Percentiles rank a stretch among this genome's conserved stretches.
Conservation (phyloP, 1,140 invertebrate genomes). For the Berghia stephanieae region DNA sequence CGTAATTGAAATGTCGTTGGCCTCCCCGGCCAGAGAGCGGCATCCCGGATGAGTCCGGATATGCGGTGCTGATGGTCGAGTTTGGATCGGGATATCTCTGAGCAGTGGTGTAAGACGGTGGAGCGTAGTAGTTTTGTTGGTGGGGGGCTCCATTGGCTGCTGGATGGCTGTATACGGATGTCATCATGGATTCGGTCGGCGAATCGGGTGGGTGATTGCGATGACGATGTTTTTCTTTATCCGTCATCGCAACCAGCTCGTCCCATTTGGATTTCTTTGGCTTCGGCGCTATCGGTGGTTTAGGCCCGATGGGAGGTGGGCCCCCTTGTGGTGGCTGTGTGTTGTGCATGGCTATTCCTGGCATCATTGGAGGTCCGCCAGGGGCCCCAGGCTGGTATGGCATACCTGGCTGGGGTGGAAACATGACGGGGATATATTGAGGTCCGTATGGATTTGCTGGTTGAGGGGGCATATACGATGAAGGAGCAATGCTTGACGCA, state of each 20-base stretch:
- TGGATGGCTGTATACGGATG: constrained; percentile 12
- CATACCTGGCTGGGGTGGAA: constrained; percentile 3
- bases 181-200: constrained; percentile 28
- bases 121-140: background rate
- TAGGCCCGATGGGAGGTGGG: background rate
- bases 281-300: background rate
- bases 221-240: constrained; percentile 19
- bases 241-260: constrained; percentile 22
- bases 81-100: background rate
- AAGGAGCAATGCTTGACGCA: background rate
- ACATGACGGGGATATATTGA: background rate
- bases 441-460: background rate
- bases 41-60: background rate
- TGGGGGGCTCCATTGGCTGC: background rate
- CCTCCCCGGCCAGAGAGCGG: background rate
- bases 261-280: constrained; percentile 20
- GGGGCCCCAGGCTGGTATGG: background rate
- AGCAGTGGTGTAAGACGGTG: background rate
- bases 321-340: background rate
- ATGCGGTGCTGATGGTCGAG: background rate
- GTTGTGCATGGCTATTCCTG: background rate
- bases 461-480: background rate
- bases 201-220: constrained; percentile 1
- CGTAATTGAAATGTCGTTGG: too few species aligned
- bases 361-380: background rate